Percentiles rank a stretch among this genome's conserved stretches.
These are phyloP conservation scores for Ciconia nigra DNA, from an alignment of 2,797 vertebrate species.

Conservation along the genomic window DNA sequence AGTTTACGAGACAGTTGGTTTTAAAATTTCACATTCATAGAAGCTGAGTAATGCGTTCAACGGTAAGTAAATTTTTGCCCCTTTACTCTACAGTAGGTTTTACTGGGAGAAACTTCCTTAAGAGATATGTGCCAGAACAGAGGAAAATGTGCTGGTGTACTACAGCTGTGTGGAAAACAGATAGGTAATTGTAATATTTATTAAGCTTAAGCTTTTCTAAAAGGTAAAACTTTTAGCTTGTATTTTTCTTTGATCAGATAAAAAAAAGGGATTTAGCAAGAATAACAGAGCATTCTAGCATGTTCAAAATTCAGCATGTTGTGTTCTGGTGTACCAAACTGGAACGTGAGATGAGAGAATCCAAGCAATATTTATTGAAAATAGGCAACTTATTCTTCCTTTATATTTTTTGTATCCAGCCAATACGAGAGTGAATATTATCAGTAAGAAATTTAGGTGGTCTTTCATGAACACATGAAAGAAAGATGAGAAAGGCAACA, in stretches of 20 bases:
- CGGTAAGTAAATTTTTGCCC: not conserved
- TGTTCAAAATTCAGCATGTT: not conserved
- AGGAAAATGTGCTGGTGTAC: not conserved
- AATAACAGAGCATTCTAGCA: not conserved
- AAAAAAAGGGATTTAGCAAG: not conserved
- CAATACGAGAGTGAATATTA: not conserved
- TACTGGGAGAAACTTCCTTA: not conserved
- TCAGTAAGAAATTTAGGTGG: not conserved
- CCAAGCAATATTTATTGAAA: not conserved
- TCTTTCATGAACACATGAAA: not conserved
- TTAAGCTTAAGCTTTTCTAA: not conserved
- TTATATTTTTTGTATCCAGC: not conserved
- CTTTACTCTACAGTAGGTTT: not conserved
- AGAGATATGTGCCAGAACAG: not conserved
- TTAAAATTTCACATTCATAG: not conserved
- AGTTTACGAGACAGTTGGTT: not conserved
- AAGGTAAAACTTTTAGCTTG: not conserved
- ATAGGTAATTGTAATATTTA: not conserved
- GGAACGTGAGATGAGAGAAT: not conserved
- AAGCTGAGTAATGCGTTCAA: conserved; percentile 1
- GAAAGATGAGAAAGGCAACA: not conserved
- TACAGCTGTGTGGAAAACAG: not conserved
- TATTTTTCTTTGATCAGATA: not conserved
- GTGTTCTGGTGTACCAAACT: not conserved
- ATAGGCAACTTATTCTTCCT: not conserved